Evolutionary conservation across 2,113 vertebrate genomes (phyloP), one percentile per base, ranked within the genome.

Genomic region (Dromiciops gliroides): DNA sequence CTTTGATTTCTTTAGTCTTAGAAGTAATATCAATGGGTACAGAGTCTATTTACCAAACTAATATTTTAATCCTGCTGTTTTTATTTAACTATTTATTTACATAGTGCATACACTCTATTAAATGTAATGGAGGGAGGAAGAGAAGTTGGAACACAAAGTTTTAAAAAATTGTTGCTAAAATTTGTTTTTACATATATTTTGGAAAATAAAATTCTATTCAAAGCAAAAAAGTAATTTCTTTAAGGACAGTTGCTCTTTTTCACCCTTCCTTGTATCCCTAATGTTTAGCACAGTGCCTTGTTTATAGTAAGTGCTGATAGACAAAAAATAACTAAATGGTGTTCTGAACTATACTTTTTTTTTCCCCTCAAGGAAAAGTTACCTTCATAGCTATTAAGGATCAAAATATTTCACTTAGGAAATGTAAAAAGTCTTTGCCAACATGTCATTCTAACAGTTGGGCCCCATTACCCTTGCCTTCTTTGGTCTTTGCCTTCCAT

Each of bases 401-500:
- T 16, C 52, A 67, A 89, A 26, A 89, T 94, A 48, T 92, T 92
- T 95, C 51, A 56, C 92, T 56, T 50, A 49, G 25, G 2, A 94
- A 91, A 48, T 44, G 0, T 23, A 90, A 75, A 96, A 94, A 88
- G 0, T 92, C 24, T 90, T 91, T 47, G 91, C 9, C 23, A 93
- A 83, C 44, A 93, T 53, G 8, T 2, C 8, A 89, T 2, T 83
- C 67, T 23, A 91, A 19, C 0, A 92, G 25, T 94, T 89, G 92
- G 52, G 23, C 2, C 7, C 47, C 51, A 56, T 92, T 44, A 91
- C 37, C 28, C 28, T 51, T 92, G 67, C 5, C 90, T 24, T 47
- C 28, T 67, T n/a, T 95, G 56, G 14, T 1, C 2, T 6, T 25
- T 52, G 51, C n/a, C 91, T 51, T 92, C 47, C 16, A 19, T 89